These are phyloP conservation scores for Archips xylosteana DNA, from an alignment of 2,888 invertebrate species.

Conservation along the genomic window DNA sequence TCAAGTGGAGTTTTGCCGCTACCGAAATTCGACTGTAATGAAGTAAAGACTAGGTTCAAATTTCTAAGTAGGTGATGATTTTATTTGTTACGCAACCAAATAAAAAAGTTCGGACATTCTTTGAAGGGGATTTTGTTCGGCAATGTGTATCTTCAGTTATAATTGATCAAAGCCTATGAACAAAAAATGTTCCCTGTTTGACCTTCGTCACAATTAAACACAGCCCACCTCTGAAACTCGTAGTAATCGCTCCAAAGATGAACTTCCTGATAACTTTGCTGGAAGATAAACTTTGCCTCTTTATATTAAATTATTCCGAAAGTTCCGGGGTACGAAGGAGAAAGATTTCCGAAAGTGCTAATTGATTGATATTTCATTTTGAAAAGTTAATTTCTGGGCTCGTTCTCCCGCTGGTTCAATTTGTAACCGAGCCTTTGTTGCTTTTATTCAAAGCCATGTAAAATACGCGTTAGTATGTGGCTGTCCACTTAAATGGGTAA, in stretches of 20 bases:
- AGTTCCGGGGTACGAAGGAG: slow-evolving; percentile 60
- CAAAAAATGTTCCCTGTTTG: slow-evolving; percentile 42
- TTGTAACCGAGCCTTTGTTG: slow-evolving; percentile 41
- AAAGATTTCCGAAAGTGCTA: slow-evolving; percentile 63
- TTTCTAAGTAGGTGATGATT: too few relatives aligned
- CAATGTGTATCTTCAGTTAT: too few relatives aligned
- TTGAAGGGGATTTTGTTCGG: too few relatives aligned
- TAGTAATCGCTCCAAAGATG: slow-evolving; percentile 69
- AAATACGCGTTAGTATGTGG: slow-evolving; percentile 35
- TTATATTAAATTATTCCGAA: slow-evolving; percentile 76
- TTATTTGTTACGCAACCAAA: too few relatives aligned
- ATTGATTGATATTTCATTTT: slow-evolving; percentile 72
- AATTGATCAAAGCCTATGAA: too few relatives aligned
- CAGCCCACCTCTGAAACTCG: slow-evolving; percentile 47
- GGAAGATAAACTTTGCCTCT: slow-evolving; percentile 70
- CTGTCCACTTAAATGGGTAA: slow-evolving; percentile 37
- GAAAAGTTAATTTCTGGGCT: slow-evolving; percentile 49
- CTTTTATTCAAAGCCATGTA: slow-evolving; percentile 36
- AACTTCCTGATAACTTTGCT: slow-evolving; percentile 68
- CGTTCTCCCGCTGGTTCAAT: slow-evolving; percentile 24
- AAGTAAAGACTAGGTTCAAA: too few relatives aligned
- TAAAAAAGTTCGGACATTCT: too few relatives aligned
- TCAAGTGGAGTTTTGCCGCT: too few relatives aligned
- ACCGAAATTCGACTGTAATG: too few relatives aligned
- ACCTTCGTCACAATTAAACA: slow-evolving; percentile 51